phyloP scores from a whole-genome alignment of 2,113 vertebrate genomes.

The Nematolebias whitei region DNA sequence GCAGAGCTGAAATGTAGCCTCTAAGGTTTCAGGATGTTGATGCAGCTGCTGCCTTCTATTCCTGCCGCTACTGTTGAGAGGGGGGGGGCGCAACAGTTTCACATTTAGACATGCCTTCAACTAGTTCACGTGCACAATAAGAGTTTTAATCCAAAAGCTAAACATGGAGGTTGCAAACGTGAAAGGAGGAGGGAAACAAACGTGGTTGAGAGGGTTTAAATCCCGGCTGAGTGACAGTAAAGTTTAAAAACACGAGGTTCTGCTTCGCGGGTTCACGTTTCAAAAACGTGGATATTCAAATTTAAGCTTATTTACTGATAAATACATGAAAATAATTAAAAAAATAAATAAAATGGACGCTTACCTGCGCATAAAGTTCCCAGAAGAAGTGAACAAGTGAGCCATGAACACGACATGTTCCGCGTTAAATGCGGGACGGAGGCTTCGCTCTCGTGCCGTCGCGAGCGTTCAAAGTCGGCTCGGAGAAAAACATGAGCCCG shows the following conservation, averaged over 20 bases:
- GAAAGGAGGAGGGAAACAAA: neutral
- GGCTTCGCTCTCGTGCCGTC: conserved; percentile 60
- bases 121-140: no score
- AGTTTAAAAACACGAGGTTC: conserved; percentile 37
- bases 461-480: conserved; percentile 75
- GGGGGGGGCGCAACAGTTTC: conserved; percentile 62
- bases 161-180: no score
- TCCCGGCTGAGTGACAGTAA: conserved; percentile 27
- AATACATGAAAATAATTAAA: no score
- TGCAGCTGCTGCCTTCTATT: conserved; percentile 78
- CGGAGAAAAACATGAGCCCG: conserved; percentile 64
- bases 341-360: no score
- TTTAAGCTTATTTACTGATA: no score
- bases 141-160: no score
- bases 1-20: conserved; percentile 41
- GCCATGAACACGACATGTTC: conserved; percentile 88
- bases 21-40: conserved; percentile 73
- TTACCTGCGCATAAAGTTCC: conserved; percentile 91
- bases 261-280: no score
- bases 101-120: conserved; percentile 21
- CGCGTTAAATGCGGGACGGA: conserved; percentile 63
- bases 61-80: conserved; percentile 55
- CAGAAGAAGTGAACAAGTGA: conserved; percentile 88
- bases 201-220: conserved; percentile 23
- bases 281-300: no score